A percentile compares a stretch with the other conserved stretches of the same genome.
Conservation (phyloP, 1,140 invertebrate species). For the Drosophila ogumai region DNA sequence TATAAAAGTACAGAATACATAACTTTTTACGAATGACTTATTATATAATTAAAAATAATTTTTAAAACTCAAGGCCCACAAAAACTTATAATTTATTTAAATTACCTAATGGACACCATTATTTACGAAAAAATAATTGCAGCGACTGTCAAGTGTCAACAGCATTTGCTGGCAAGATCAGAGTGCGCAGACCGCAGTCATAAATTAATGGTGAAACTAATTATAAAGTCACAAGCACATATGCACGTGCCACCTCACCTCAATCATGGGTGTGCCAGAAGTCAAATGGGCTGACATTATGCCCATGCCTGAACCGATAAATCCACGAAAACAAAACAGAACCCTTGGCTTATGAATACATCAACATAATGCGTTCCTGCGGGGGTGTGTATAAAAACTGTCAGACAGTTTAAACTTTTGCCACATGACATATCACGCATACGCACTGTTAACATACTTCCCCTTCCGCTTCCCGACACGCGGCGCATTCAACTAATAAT, state of each 20-base stretch:
- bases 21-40: neutral
- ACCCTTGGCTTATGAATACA: slow-evolving; percentile 28
- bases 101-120: slow-evolving; percentile 17
- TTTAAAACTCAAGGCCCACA: neutral
- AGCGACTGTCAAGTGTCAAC: slow-evolving; percentile 34
- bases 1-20: too few species aligned
- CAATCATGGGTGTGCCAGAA: slow-evolving; percentile 32
- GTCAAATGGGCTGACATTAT: slow-evolving; percentile 45
- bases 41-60: neutral
- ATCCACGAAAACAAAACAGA: slow-evolving; percentile 18
- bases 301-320: slow-evolving; percentile 5
- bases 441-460: slow-evolving; percentile 21
- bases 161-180: slow-evolving; percentile 34
- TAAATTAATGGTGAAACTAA: slow-evolving; percentile 53
- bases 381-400: slow-evolving; percentile 15
- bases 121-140: neutral
- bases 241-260: neutral
- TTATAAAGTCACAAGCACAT: slow-evolving; percentile 33
- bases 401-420: slow-evolving; percentile 43
- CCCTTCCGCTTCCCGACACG: slow-evolving; percentile 7
- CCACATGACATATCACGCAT: slow-evolving; percentile 48
- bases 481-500: slow-evolving; percentile 46
- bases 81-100: slow-evolving; percentile 3
- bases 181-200: slow-evolving; percentile 28
- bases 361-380: slow-evolving; percentile 6